Conservation (phyloP, 2,113 vertebrate species). For the Mus musculus region GRCm39 chrX:62039001-62039500, state of each 20-base stretch:
- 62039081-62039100: background rate
- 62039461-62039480: background rate
- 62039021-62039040: background rate
- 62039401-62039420: background rate
- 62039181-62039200: background rate
- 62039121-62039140: background rate
- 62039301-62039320: background rate
- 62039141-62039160: background rate
- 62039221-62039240: background rate
- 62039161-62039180: background rate
- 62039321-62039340: background rate
- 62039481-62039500: background rate
- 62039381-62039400: background rate
- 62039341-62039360: slow-evolving; percentile 52
- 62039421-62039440: background rate
- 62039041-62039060: background rate
- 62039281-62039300: background rate
- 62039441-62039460: background rate
- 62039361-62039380: background rate
- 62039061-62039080: background rate
- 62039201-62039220: background rate
- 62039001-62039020: background rate
- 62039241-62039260: background rate
- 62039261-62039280: background rate
- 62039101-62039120: background rate